phyloP scores from a whole-genome alignment of 2,797 vertebrate genomes.

The Protosalanx chinensis region DNA sequence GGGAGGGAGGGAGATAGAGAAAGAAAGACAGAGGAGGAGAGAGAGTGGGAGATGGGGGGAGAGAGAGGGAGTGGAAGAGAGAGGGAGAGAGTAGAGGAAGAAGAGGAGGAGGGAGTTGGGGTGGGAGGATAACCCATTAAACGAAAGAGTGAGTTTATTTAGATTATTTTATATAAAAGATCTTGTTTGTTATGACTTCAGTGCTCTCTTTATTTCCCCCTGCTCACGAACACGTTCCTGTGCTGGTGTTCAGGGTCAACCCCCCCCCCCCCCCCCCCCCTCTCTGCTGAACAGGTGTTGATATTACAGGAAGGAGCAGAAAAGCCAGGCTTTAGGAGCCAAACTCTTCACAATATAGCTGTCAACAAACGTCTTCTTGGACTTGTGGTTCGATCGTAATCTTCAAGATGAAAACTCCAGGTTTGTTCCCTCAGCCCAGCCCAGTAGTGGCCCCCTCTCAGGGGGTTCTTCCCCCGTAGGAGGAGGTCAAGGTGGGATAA shows the following conservation, averaged over 20 bases:
- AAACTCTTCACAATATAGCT: background rate
- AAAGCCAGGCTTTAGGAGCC: background rate
- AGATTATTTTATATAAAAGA: constrained; percentile 10
- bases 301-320: background rate
- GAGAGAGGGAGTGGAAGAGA: too few relatives aligned
- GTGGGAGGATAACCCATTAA: constrained; percentile 21
- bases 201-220: constrained; percentile 19
- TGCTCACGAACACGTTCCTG: background rate
- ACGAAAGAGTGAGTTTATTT: constrained; percentile 35
- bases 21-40: constrained; percentile 21
- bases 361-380: background rate
- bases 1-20: background rate
- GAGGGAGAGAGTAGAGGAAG: constrained; percentile 22
- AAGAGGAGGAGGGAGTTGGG: background rate
- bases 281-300: constrained; percentile 34
- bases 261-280: constrained; percentile 18
- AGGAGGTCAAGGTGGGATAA: background rate
- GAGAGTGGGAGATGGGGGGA: constrained; percentile 35
- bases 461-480: too few relatives aligned
- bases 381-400: background rate
- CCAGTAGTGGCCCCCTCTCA: background rate
- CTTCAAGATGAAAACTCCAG: too few relatives aligned
- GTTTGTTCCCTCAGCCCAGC: too few relatives aligned
- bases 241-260: background rate
- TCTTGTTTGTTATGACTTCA: constrained; percentile 21